Base-by-base conservation (phyloP, 2,113 vertebrate genomes). In the Podocnemis expansa region DNA sequence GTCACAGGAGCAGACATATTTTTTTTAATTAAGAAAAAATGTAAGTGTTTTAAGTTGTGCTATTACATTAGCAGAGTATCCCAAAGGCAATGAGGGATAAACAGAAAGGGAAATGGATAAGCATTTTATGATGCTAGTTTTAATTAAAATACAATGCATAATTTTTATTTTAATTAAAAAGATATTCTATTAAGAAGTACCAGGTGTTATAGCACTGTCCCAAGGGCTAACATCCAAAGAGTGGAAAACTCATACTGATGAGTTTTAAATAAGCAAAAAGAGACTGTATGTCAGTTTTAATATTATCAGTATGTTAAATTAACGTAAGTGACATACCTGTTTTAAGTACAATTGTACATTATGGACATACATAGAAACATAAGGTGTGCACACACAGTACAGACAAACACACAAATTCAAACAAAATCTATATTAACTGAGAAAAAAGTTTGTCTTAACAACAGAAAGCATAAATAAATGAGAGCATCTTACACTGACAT, bases 151-250 rank as follows among this genome's bases (percentile, higher is more conserved):
- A 91, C 47, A 41, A 14, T 70, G 58, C 60, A 49, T 84, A 27
- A 58, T 75, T 91, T 90, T 93, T 78, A 45, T 78, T 87, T 91
- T 88, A 93, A 92, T 12, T 88, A 87, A 21, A 83, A 83, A 5
- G 87, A 82, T 14, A 78, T 89, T 31, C 25, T 25, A 82, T 49
- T 2, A 78, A 83, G 80, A 90, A 76, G 2, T 47, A 58, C 79
- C 88, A 93, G 92, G 56, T 90, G 84, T 38, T 84, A n/a, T 38
- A 87, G 87, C n/a, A 67, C 67, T 89, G 80, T 63, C 84, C 84
- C 84, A 54, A 45, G 52, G 52, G 79, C 70, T 78, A 86, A 87
- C 55, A 81, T 49, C 25, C 85, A 47, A 78, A 51, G 25, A 27
- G 56, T 21, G 24, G 31, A 43, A 52, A 58, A 78, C 58, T 88